Evolutionary conservation across 2,797 vertebrate species (phyloP).

Genomic region (Graptemys geographica): DNA sequence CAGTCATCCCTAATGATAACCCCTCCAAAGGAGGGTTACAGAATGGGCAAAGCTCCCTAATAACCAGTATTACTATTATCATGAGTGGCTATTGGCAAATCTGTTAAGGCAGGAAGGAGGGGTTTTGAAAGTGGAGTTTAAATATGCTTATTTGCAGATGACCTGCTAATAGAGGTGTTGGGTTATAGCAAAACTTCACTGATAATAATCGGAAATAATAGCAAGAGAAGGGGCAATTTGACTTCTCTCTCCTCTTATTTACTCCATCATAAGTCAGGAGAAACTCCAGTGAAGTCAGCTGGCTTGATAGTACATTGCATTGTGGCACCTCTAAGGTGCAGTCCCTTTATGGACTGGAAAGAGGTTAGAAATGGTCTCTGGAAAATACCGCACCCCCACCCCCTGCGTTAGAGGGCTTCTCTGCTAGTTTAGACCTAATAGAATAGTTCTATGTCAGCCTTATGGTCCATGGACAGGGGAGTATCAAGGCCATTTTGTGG

Average conservation of each 20-base stretch:
- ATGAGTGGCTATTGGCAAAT: background rate
- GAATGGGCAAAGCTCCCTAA: background rate
- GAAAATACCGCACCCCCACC: background rate
- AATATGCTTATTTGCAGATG: background rate
- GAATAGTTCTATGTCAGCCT: background rate
- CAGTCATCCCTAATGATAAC: background rate
- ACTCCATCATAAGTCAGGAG: background rate
- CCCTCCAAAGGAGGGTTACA: background rate
- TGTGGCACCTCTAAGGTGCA: too few species aligned
- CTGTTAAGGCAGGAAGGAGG: background rate
- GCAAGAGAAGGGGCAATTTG: background rate
- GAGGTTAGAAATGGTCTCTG: background rate
- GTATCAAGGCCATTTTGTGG: background rate
- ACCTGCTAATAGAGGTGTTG: background rate
- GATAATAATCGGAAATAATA: background rate
- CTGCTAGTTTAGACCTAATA: background rate
- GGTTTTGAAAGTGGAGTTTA: background rate
- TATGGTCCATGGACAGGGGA: background rate
- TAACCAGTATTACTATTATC: background rate
- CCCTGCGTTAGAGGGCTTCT: background rate
- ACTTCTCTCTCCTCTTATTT: background rate
- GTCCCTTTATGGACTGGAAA: background rate
- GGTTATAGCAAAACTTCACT: background rate
- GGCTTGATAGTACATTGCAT: too few species aligned
- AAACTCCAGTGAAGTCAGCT: background rate